Evolutionary conservation across 2,113 vertebrate species (phyloP), one percentile per base, ranked within the genome.

Genomic region (Lophochroa leadbeateri): DNA sequence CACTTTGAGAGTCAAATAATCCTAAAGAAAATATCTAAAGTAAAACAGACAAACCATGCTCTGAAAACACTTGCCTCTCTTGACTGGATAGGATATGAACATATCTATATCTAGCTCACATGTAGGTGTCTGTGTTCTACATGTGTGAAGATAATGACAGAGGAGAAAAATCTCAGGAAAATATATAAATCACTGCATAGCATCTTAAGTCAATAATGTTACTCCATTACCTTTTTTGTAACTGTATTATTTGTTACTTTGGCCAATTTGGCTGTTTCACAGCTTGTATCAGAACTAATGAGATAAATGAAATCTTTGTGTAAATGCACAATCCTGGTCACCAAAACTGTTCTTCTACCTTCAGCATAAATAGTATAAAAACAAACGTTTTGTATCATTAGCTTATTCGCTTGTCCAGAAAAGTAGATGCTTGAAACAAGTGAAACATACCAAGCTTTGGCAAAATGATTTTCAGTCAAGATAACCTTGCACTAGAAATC

Each of bases 401-500:
- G 23, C 13, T 79, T 79, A 47, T 58, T 71, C 9, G 17, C 11
- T 79, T 80, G 21, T 69, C 49, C 28, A 82, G 63, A 17, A 87
- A 76, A 80, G 35, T 6, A 41, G 19, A 74, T 58, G 27, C 52
- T 31, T 52, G 28, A 91, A 72, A 24, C 27, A 72, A 67, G 19
- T 24, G 19, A 77, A 81, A 78, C 0, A 3, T 43, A 80, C 11
- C 52, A 72, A 71, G 29, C 4, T 63, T 41, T 71, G 60, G 64
- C 57, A 71, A 89, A 95, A 67, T n/a, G 10, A 82, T 13, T n/a
- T 82, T 78, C 27, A 60, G 21, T n/a, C 44, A 92, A 85, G 35
- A 76, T 25, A 94, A 86, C 35, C 27, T 90, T 43, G 18, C 20
- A 44, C 35, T 47, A 77, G 12, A 87, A 91, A 89, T 71, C 10